Percentiles rank a stretch among this genome's conserved stretches.
Evolutionary conservation across 2,888 invertebrate genomes (phyloP).

Genomic region (Agonopterix heracliana): DNA sequence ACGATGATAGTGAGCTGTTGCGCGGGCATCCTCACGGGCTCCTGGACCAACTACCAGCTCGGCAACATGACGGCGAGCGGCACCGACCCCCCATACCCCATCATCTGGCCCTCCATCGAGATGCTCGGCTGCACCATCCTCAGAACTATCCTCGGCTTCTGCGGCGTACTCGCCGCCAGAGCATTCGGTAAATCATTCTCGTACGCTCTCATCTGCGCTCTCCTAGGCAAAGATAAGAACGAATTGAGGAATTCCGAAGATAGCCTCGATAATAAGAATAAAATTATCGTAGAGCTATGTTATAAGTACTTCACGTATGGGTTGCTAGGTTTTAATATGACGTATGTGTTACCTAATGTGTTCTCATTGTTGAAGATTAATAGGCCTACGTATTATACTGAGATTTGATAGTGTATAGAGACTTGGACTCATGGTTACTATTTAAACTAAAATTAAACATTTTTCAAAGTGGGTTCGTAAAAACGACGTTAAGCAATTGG

Average conservation of each 20-base stretch:
- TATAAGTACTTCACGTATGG: slow-evolving; percentile 90
- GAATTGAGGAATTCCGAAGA: slow-evolving; percentile 80
- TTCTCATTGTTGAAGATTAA: slow-evolving; percentile 86
- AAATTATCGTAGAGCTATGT: slow-evolving; percentile 86
- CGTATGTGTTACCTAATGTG: slow-evolving; percentile 85
- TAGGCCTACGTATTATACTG: slow-evolving; percentile 89
- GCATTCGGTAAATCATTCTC: slow-evolving; percentile 81
- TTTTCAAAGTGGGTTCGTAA: too few relatives aligned
- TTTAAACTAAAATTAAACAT: too few relatives aligned
- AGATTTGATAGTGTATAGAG: slow-evolving; percentile 74
- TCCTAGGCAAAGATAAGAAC: slow-evolving; percentile 80
- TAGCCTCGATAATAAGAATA: slow-evolving; percentile 81
- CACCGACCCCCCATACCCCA: slow-evolving; percentile 82
- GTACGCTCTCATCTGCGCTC: slow-evolving; percentile 81
- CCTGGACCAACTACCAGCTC: slow-evolving; percentile 89
- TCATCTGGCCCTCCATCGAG: slow-evolving; percentile 86
- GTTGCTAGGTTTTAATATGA: slow-evolving; percentile 86
- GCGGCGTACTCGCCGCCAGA: slow-evolving; percentile 82
- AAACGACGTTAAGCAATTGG: too few relatives aligned
- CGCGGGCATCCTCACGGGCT: slow-evolving; percentile 85
- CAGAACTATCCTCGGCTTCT: slow-evolving; percentile 85
- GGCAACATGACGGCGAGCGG: slow-evolving; percentile 80
- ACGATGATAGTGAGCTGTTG: slow-evolving; percentile 90
- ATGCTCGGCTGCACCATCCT: slow-evolving; percentile 82
- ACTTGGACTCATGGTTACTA: background rate